Evolutionary conservation across 2,113 vertebrate genomes (phyloP).

Genomic region (Serranochromis macrocephalus): DNA sequence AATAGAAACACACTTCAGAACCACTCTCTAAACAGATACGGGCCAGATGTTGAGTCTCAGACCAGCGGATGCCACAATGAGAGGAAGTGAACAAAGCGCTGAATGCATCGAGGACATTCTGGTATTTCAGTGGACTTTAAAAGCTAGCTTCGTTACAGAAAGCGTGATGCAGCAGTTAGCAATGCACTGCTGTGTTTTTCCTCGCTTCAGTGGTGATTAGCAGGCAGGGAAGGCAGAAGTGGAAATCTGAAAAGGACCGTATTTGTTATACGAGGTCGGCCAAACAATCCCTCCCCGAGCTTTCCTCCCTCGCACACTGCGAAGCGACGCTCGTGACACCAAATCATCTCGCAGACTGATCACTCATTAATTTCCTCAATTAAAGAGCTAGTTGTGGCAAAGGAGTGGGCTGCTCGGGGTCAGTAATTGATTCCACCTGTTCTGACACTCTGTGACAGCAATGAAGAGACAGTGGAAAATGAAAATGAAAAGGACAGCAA

Average conservation of each 20-base stretch:
- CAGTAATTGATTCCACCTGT: slow-evolving; percentile 70
- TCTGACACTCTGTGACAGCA: slow-evolving; percentile 54
- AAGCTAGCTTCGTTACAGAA: not conserved
- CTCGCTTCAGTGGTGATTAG: slow-evolving; percentile 35
- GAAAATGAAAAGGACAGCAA: slow-evolving; percentile 28
- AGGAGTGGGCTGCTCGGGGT: slow-evolving; percentile 27
- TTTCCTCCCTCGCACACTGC: slow-evolving; percentile 11
- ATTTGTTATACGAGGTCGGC: slow-evolving; percentile 39
- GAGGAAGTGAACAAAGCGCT: slow-evolving; percentile 14
- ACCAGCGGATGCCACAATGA: slow-evolving; percentile 2
- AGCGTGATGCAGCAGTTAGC: not conserved
- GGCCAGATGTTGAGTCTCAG: slow-evolving; percentile 24
- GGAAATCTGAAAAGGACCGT: slow-evolving; percentile 17
- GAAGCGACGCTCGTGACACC: slow-evolving; percentile 32
- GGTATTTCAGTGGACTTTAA: not conserved
- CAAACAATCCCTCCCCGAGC: slow-evolving; percentile 14
- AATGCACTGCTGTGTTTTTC: not conserved
- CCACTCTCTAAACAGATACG: slow-evolving; percentile 22
- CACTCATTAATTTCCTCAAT: slow-evolving; percentile 64
- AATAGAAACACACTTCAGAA: slow-evolving; percentile 30
- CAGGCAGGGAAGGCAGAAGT: not conserved
- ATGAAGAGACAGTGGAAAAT: slow-evolving; percentile 6
- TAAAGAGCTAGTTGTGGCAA: slow-evolving; percentile 45
- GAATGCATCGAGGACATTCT: slow-evolving; percentile 4
- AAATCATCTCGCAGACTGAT: slow-evolving; percentile 53